Evolutionary conservation across 2,797 vertebrate genomes (phyloP), one percentile per base, ranked within the genome.

Genomic region (Sebastes miniatus): DNA sequence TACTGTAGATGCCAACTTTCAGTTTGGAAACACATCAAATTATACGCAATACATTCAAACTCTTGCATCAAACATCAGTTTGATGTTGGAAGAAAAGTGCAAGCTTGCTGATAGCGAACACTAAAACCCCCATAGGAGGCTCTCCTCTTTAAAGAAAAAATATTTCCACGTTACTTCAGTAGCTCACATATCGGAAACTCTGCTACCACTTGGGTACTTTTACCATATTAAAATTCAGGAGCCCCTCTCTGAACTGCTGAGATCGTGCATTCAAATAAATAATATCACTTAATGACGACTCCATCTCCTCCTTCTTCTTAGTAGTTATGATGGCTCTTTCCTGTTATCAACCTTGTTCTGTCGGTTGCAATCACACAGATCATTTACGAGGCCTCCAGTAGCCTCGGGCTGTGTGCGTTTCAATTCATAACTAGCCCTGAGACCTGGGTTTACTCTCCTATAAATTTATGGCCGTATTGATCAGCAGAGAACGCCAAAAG

Each of bases 401-500:
- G 85, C 90, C 87, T 77, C 39, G 0, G 83, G 88, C 77, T 62
- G 56, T 36, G 62, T 62, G 81, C 57, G 81, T 84, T 88, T 91
- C 86, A 88, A 89, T 89, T 75, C 86, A 86, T 88, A 87, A 84
- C 70, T 43, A 79, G 84, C 83, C 67, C 74, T 25, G 72, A 79
- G 83, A 80, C 79, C 83, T 68, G 72, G 76, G 47, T 75, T 83
- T 83, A 83, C 83, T 83, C 63, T 90, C 86, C 75, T 66, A 83
- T 85, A 81, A 85, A 91, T 92, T 80, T 90, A 91, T 80, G 80
- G 77, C 63, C 0, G 20, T 85, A 93, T 93, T 90, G 92, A 94
- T 93, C 85, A 83, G 87, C 61, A 24, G 71, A 83, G 89, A 91
- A 83, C 80, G 82, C 85, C 75, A 69, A 89, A 89, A 87, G 83